phyloP scores from a whole-genome alignment of 2,113 vertebrate species.

The Chionodraco myersi region DNA sequence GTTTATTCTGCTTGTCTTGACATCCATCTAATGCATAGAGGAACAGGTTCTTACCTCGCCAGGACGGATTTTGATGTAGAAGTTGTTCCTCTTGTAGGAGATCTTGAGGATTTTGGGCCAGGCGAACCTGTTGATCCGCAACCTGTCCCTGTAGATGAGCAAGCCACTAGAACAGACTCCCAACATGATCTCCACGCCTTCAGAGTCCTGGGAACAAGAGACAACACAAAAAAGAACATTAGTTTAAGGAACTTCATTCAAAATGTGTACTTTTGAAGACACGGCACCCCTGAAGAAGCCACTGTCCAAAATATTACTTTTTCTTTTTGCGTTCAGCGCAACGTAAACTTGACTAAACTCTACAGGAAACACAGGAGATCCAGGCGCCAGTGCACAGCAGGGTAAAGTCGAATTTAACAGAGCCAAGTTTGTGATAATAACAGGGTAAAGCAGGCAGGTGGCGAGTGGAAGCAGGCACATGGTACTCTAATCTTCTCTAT shows the following conservation, averaged over 20 bases:
- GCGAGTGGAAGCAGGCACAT: constrained; percentile 68
- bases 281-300: constrained; percentile 4
- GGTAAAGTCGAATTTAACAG: constrained; percentile 35
- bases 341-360: constrained; percentile 31
- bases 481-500: constrained; percentile 46
- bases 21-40: too few relatives aligned
- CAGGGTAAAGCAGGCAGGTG: constrained; percentile 74
- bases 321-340: constrained; percentile 1
- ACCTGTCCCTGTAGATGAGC: constrained; percentile 94
- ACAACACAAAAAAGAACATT: neutral
- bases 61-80: constrained; percentile 98
- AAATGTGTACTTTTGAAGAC: neutral
- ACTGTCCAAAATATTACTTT: neutral
- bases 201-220: constrained; percentile 89
- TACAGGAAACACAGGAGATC: constrained; percentile 23
- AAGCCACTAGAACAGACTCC: constrained; percentile 96
- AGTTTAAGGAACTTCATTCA: neutral
- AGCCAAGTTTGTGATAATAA: constrained; percentile 40
- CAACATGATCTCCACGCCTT: constrained; percentile 98
- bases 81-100: constrained; percentile 99
- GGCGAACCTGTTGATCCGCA: constrained; percentile 97
- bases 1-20: too few relatives aligned
- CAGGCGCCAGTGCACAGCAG: constrained; percentile 57
- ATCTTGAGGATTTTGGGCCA: constrained; percentile 99
- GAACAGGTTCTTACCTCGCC: constrained; percentile 89